Evolutionary conservation across 2,113 vertebrate species (phyloP).

Genomic region (Conger conger): DNA sequence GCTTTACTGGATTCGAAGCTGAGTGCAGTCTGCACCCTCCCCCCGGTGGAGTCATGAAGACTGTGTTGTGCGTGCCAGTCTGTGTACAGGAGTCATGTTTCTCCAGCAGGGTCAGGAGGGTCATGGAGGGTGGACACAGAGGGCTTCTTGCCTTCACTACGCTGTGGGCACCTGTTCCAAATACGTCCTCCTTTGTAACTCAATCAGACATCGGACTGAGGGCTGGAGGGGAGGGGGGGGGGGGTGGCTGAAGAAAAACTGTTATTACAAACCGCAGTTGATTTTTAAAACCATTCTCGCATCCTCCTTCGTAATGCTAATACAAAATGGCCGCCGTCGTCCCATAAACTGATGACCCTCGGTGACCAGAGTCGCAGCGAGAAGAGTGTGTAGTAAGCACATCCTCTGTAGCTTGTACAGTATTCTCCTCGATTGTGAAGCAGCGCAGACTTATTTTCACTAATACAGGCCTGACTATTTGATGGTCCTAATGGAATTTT

Average conservation of each 20-base stretch:
- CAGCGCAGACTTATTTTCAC: background rate
- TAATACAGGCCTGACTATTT: background rate
- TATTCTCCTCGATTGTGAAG: background rate
- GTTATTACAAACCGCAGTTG: conserved; percentile 62
- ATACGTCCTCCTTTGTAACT: conserved; percentile 69
- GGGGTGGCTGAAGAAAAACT: conserved; percentile 57
- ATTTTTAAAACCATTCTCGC: conserved; percentile 58
- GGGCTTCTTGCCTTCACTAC: conserved; percentile 59
- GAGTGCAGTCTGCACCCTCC: conserved; percentile 7
- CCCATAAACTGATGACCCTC: background rate
- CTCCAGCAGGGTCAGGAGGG: conserved; percentile 65
- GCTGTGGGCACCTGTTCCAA: conserved; percentile 72
- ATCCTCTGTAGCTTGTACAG: background rate
- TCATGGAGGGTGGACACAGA: conserved; percentile 63
- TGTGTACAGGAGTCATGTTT: conserved; percentile 66
- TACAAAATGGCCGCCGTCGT: background rate
- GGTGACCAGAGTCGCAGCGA: background rate
- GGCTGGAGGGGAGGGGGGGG: background rate
- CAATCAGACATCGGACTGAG: conserved; percentile 64
- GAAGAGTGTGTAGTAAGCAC: background rate
- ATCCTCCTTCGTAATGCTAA: conserved; percentile 21
- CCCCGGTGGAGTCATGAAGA: conserved; percentile 36
- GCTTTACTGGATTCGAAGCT: background rate
- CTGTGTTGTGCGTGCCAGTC: conserved; percentile 54
- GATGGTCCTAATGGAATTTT: background rate